Percentiles rank a stretch among this genome's conserved stretches.
Evolutionary conservation across 1,140 invertebrate genomes (phyloP).

Genomic region (Lethocerus indicus): DNA sequence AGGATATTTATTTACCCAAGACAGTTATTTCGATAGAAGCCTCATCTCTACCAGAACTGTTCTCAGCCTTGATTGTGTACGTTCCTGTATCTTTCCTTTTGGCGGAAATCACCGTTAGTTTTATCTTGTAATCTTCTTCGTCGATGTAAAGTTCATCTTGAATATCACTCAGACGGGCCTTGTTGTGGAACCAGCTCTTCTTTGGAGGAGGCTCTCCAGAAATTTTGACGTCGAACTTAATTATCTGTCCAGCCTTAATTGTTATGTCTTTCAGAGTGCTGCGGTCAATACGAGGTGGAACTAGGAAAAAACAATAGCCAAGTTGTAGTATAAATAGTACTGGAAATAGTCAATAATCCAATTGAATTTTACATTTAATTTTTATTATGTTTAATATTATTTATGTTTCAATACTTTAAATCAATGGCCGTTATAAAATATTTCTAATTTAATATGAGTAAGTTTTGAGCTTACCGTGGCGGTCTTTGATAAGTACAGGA

Average conservation of each 20-base stretch:
- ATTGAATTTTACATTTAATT: not conserved
- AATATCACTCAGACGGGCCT: conserved; percentile 41
- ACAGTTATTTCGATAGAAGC: conserved; percentile 77
- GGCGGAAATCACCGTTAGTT: conserved; percentile 54
- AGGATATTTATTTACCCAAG: conserved; percentile 34
- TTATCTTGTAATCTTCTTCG: conserved; percentile 70
- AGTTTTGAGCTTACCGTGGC: conserved; percentile 38
- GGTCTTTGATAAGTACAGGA: conserved; percentile 63
- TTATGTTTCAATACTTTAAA: not conserved
- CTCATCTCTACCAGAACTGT: conserved; percentile 79
- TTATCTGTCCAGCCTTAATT: conserved; percentile 69
- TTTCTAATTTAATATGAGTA: not conserved
- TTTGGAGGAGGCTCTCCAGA: conserved; percentile 75
- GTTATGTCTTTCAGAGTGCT: conserved; percentile 72
- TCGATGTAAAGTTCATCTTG: conserved; percentile 59
- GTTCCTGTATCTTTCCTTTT: conserved; percentile 68
- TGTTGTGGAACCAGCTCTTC: conserved; percentile 72
- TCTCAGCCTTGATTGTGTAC: conserved; percentile 77
- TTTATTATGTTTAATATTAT: not conserved
- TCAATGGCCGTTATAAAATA: not conserved
- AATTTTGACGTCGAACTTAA: conserved; percentile 75
- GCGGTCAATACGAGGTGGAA: conserved; percentile 81
- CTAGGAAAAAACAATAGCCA: conserved; percentile 22
- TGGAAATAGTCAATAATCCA: not conserved
- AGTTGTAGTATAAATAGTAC: too few species aligned